Percentiles rank a stretch among this genome's conserved stretches.
These are phyloP conservation scores for Chrysopilus asiliformis DNA, from an alignment of 2,888 invertebrate genomes.

Conservation along the genomic window DNA sequence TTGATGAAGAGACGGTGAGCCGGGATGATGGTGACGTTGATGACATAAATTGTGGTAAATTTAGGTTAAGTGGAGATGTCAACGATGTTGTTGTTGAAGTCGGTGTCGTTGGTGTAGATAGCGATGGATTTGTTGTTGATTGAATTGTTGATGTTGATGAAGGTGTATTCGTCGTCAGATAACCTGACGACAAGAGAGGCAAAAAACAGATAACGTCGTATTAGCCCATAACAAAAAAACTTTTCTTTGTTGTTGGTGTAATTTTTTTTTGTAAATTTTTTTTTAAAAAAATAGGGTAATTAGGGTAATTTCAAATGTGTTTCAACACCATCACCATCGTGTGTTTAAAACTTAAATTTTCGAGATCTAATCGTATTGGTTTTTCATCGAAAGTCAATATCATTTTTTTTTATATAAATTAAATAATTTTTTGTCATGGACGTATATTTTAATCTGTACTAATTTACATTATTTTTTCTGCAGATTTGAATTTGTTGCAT, in stretches of 20 bases:
- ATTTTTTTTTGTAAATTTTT: constrained; percentile 17
- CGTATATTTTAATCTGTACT: too few species aligned
- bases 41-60: constrained; percentile 12
- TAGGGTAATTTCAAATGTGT: constrained; percentile 18
- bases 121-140: constrained; percentile 21
- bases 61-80: constrained; percentile 11
- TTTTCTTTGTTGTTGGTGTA: constrained; percentile 16
- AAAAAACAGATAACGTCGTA: constrained; percentile 34
- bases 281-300: constrained; percentile 15
- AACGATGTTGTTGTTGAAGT: constrained; percentile 22
- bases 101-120: too few species aligned
- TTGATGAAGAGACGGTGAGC: constrained; percentile 12
- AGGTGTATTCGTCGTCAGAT: constrained; percentile 37
- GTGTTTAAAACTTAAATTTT: too few species aligned
- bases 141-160: constrained; percentile 15
- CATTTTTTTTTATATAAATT: too few species aligned
- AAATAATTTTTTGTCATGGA: too few species aligned
- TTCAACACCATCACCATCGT: constrained; percentile 30
- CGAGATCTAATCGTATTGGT: too few species aligned
- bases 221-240: constrained; percentile 34
- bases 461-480: too few species aligned
- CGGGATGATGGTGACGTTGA: constrained; percentile 5
- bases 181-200: constrained; percentile 39
- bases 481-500: too few species aligned
- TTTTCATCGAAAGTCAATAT: too few species aligned